Conservation (phyloP, 2,113 vertebrate genomes). For the Periophthalmodon schlosseri region DNA sequence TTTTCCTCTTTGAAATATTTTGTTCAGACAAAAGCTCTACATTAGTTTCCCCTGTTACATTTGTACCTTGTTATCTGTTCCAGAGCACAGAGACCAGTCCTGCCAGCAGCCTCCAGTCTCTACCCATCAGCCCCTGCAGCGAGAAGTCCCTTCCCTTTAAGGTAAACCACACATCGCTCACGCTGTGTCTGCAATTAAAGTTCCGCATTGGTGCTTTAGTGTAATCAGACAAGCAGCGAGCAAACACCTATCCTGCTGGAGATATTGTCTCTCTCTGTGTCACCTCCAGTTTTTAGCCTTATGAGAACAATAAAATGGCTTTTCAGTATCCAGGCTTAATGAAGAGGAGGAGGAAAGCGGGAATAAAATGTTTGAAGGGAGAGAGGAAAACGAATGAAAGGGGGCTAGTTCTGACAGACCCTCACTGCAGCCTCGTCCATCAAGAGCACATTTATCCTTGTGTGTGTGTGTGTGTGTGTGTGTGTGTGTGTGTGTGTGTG, state of each 20-base stretch:
- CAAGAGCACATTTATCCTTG: conserved; percentile 48
- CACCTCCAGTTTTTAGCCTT: conserved; percentile 30
- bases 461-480: conserved; percentile 15
- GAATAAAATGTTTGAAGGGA: too few relatives aligned
- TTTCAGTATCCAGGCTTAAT: conserved; percentile 34
- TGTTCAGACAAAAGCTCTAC: not conserved
- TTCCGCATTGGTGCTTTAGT: not conserved
- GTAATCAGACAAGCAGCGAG: conserved; percentile 2
- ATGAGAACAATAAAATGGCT: conserved; percentile 47
- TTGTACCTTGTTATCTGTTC: conserved; percentile 46
- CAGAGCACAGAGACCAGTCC: conserved; percentile 94
- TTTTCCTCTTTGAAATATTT: not conserved
- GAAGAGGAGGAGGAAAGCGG: conserved; percentile 22
- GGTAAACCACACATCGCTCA: conserved; percentile 75
- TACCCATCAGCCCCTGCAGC: conserved; percentile 92
- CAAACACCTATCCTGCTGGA: conserved; percentile 13
- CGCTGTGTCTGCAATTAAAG: conserved; percentile 10
- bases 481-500: conserved; percentile 8
- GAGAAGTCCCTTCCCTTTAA: conserved; percentile 89
- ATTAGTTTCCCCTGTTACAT: not conserved
- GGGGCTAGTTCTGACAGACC: conserved; percentile 34
- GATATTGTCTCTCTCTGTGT: conserved; percentile 31
- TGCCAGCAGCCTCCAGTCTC: conserved; percentile 89
- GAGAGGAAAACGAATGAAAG: conserved; percentile 16
- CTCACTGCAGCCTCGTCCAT: conserved; percentile 47